Base-by-base conservation (phyloP, 2,888 invertebrate genomes). In the Microctonus aethiopoides region DNA sequence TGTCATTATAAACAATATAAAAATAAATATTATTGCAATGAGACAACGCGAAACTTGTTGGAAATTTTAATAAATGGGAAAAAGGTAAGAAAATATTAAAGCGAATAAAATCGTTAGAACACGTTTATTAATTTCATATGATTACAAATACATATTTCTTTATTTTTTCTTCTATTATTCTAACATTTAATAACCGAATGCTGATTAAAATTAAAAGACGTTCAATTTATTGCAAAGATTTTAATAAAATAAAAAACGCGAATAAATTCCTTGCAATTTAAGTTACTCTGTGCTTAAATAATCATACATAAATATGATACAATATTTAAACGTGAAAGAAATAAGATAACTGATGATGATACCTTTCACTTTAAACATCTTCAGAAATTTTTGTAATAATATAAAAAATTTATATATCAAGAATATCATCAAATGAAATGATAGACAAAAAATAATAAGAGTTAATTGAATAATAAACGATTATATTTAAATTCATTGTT, bases 111-210 rank as follows among this genome's bases (percentile, higher is more conserved):
- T 79, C 75, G 70, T 71, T 77, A 78, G 84, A 87, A 87, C 85
- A 84, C 3, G 9, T 88, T 88, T 88, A 87, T 88, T 88, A 85
- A 83, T 29, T 87, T 87, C 83, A 87, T 84, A 77, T 77, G 80
- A 81, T 77, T 73, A 77, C 75, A 75, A 73, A 72, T 80, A 79
- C 80, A 80, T 74, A 72, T 76, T 70, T n/a, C 10, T 20, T 16
- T 7, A 87, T 83, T 76, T 77, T n/a, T n/a, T n/a, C n/a, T n/a
- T n/a, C n/a, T n/a, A n/a, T n/a, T n/a, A n/a, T n/a, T n/a, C n/a
- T n/a, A n/a, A n/a, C n/a, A n/a, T n/a, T n/a, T n/a, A n/a, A n/a
- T n/a, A n/a, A n/a, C n/a, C n/a, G n/a, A n/a, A n/a, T n/a, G n/a
- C n/a, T n/a, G n/a, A n/a, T n/a, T n/a, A n/a, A n/a, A n/a, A n/a